These are phyloP conservation scores for Mycetomoellerius zeteki DNA, from an alignment of 1,140 invertebrate species.

Conservation along the genomic window DNA sequence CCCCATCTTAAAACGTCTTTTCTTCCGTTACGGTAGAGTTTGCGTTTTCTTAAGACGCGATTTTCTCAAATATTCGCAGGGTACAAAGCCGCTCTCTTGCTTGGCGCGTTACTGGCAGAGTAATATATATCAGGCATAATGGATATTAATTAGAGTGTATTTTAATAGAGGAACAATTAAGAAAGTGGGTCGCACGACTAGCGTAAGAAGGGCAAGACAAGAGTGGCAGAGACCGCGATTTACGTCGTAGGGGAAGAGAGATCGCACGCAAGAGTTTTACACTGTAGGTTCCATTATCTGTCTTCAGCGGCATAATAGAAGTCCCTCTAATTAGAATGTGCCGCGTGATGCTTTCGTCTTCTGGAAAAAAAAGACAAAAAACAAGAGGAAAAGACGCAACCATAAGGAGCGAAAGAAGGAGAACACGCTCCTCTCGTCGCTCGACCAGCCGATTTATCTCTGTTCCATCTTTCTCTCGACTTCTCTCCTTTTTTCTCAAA, in stretches of 20 bases:
- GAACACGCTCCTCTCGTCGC: constrained; percentile 17
- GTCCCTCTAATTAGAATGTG: constrained; percentile 75
- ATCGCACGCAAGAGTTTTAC: constrained; percentile 71
- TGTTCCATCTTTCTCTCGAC: constrained; percentile 33
- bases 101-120: constrained; percentile 46
- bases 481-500: constrained; percentile 51
- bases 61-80: constrained; percentile 54
- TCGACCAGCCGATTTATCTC: constrained; percentile 57
- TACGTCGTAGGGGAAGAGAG: constrained; percentile 45
- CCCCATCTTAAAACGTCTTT: constrained; percentile 32
- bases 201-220: neutral
- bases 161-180: constrained; percentile 84
- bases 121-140: constrained; percentile 81
- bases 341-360: constrained; percentile 64
- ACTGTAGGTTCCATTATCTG: constrained; percentile 67
- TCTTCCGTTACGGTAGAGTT: constrained; percentile 55
- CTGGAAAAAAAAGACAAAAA: constrained; percentile 28
- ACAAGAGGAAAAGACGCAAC: neutral
- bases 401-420: neutral
- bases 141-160: constrained; percentile 82
- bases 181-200: constrained; percentile 80
- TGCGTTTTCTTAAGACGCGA: constrained; percentile 8
- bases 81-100: constrained; percentile 44
- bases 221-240: constrained; percentile 60
- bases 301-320: constrained; percentile 71